Evolutionary conservation across 2,797 vertebrate species (phyloP).

Genomic region (Enoplosus armatus): DNA sequence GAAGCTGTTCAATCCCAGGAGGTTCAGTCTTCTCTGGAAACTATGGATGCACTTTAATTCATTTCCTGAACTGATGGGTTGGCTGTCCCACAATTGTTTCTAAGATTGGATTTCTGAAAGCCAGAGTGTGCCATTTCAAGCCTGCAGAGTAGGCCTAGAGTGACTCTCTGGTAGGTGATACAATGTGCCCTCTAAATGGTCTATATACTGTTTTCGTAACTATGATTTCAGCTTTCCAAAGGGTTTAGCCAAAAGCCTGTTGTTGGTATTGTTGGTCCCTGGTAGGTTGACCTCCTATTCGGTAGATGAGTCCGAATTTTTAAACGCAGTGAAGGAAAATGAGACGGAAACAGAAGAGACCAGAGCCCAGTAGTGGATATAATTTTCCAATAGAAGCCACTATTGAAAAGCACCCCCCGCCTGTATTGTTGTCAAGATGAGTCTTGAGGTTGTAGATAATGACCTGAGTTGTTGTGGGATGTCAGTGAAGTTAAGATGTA

Average conservation of each 20-base stretch:
- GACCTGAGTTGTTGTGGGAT: constrained; percentile 27
- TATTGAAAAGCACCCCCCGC: constrained; percentile 5
- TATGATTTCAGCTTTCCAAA: not conserved
- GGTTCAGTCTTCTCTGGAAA: constrained; percentile 15
- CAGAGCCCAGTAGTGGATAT: not conserved
- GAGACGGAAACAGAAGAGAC: not conserved
- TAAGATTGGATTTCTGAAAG: not conserved
- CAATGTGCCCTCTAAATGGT: not conserved
- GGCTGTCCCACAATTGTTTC: not conserved
- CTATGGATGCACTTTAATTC: constrained; percentile 1
- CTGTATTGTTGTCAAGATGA: constrained; percentile 9
- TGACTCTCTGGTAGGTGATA: not conserved
- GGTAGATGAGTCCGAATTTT: not conserved
- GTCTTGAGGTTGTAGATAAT: constrained; percentile 37
- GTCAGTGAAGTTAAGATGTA: constrained; percentile 29
- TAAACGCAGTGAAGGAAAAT: not conserved
- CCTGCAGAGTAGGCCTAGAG: not conserved
- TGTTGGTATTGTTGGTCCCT: constrained; percentile 4
- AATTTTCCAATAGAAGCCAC: constrained; percentile 2
- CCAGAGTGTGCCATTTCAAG: not conserved
- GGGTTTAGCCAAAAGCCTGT: not conserved
- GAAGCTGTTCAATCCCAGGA: constrained; percentile 16
- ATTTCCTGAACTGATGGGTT: not conserved
- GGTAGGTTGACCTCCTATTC: not conserved
- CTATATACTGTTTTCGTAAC: not conserved